phyloP scores from a whole-genome alignment of 2,113 vertebrate genomes.

The Nannobrachium achirus region DNA sequence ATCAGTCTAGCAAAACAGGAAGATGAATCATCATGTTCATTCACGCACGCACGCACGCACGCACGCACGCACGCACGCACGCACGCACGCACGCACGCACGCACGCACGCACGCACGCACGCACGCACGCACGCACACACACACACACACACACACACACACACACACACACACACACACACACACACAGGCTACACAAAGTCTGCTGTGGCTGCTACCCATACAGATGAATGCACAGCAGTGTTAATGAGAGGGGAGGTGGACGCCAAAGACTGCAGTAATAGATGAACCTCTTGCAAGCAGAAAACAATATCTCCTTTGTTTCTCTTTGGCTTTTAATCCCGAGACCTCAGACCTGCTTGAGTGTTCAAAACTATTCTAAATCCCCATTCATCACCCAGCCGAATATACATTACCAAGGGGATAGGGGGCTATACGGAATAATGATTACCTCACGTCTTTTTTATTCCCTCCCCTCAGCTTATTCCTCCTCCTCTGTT shows the following conservation, averaged over 20 bases:
- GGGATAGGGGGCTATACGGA: no score
- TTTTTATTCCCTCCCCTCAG: background rate
- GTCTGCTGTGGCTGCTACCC: constrained; percentile 46
- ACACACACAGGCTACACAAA: background rate
- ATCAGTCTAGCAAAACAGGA: no score
- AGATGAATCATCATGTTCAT: no score
- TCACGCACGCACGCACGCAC: background rate
- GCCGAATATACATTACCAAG: background rate
- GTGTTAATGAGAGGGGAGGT: constrained; percentile 36
- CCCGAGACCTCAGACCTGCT: constrained; percentile 20
- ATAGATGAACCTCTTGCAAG: constrained; percentile 46
- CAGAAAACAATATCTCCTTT: constrained; percentile 27
- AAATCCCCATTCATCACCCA: constrained; percentile 47
- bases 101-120: constrained; percentile 14
- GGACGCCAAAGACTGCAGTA: constrained; percentile 30
- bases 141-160: constrained; percentile 16
- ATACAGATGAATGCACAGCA: constrained; percentile 37
- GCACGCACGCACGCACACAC: background rate
- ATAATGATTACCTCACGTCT: background rate
- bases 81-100: background rate
- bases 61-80: background rate
- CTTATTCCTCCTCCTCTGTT: background rate
- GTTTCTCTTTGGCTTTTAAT: constrained; percentile 34
- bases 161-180: background rate
- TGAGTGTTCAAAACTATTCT: constrained; percentile 34